These are phyloP conservation scores for Mustela nigripes DNA, from an alignment of 2,113 vertebrate species.

Conservation along the genomic window DNA sequence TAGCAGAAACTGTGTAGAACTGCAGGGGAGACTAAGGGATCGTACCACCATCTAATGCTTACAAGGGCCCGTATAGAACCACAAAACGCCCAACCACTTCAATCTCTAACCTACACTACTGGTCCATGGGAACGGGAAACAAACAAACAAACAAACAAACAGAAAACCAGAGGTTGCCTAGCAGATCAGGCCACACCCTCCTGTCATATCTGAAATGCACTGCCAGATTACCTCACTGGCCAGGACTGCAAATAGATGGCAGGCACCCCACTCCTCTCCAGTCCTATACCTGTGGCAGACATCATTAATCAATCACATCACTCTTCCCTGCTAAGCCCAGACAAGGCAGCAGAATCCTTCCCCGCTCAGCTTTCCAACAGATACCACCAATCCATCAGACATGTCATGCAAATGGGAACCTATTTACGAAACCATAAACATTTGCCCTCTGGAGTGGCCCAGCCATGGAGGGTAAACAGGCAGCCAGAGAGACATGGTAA, in stretches of 20 bases:
- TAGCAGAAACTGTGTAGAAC: background rate
- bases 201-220: background rate
- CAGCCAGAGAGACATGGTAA: background rate
- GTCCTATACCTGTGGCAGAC: background rate
- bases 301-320: slow-evolving; percentile 9
- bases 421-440: background rate
- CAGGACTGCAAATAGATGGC: background rate
- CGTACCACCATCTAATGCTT: background rate
- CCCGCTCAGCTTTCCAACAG: background rate
- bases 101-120: background rate
- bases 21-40: background rate
- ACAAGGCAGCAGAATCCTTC: background rate
- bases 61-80: background rate
- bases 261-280: background rate
- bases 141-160: background rate
- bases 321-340: background rate
- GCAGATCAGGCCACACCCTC: background rate
- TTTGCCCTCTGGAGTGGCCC: background rate
- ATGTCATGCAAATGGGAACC: background rate
- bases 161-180: background rate
- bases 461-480: background rate
- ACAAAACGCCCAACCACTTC: background rate
- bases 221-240: background rate
- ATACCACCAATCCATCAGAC: background rate
- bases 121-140: background rate